phyloP scores from a whole-genome alignment of 2,113 vertebrate genomes.

The Scomber scombrus region DNA sequence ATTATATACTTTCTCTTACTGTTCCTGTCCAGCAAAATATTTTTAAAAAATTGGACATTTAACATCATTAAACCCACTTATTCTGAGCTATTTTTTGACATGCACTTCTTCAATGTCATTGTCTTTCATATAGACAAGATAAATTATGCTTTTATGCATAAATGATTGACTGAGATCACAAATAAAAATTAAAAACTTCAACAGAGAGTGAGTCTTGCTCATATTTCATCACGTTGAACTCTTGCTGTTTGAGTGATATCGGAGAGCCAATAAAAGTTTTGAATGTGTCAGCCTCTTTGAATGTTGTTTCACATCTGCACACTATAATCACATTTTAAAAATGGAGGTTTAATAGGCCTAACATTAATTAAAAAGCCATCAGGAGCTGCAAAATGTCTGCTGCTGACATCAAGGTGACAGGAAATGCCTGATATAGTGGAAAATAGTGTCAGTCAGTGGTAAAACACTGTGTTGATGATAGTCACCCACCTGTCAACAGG shows the following conservation, averaged over 20 bases:
- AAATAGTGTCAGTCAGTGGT: not conserved
- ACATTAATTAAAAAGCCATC: constrained; percentile 53
- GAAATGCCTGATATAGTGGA: not conserved
- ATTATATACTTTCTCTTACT: not conserved
- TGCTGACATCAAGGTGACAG: not conserved
- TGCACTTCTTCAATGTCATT: not conserved
- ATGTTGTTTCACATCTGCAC: constrained; percentile 2
- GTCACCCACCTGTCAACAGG: not conserved
- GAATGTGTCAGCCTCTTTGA: not conserved
- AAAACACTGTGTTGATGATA: not conserved
- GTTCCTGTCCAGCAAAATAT: not conserved
- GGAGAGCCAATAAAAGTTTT: not conserved
- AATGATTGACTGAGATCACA: not conserved
- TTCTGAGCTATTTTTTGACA: not conserved
- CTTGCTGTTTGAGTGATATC: no score
- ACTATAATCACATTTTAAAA: constrained; percentile 25
- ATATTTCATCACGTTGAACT: not conserved
- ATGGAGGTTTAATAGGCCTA: not conserved
- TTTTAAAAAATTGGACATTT: no score
- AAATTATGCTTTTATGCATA: not conserved
- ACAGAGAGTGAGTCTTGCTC: not conserved
- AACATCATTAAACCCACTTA: not conserved
- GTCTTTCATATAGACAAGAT: not conserved
- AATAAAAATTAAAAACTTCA: not conserved
- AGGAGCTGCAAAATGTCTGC: constrained; percentile 16